Base-by-base conservation (phyloP, 2,888 invertebrate species). In the Oligia latruncula region DNA sequence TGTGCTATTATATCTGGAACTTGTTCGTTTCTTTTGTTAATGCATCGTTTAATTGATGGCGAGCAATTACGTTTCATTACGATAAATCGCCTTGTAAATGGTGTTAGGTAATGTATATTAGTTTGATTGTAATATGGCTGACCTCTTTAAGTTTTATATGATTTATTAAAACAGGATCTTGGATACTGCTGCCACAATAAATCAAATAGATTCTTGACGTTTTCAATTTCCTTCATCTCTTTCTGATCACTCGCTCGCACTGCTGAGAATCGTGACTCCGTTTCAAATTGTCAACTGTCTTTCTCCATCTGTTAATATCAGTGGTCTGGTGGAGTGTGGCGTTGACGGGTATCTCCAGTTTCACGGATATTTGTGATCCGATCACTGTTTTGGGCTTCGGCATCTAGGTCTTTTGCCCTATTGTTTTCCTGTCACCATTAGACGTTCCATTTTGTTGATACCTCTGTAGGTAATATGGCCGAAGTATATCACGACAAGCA, bases 1-100 rank as follows among this genome's bases (percentile, higher is more conserved):
- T 88, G 85, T 82, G 88, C 88, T 85, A 85, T 85, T 85, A 88
- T 85, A 81, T 75, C 85, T 52, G 17, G 62, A 81, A 68, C 68
- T 52, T 43, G 85, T 71, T 85, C 11, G 70, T 88, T 88, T 85
- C 88, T 85, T 85, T 55, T 81, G 74, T 88, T 70, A 49, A 49
- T 64, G 76, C 74, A 62, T 77, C 66, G 64, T 66, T 52, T 80
- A 77, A 83, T 77, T 77, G 86, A 87, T 83, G 74, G 71, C 58
- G 70, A 71, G 66, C 62, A 71, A 67, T 91, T 77, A 90, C 79
- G 77, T 85, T 87, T 87, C 84, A 87, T 79, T 49, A 62, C 78
- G 66, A 76, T 58, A 83, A 87, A 87, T 79, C 49, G 77, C 43
- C 72, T 29, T 74, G 78, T 62, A 72, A 72, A 62, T 65, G 43